A percentile compares a stretch with the other conserved stretches of the same genome.
phyloP scores from a whole-genome alignment of 2,113 vertebrate genomes.

The Miniopterus natalensis region DNA sequence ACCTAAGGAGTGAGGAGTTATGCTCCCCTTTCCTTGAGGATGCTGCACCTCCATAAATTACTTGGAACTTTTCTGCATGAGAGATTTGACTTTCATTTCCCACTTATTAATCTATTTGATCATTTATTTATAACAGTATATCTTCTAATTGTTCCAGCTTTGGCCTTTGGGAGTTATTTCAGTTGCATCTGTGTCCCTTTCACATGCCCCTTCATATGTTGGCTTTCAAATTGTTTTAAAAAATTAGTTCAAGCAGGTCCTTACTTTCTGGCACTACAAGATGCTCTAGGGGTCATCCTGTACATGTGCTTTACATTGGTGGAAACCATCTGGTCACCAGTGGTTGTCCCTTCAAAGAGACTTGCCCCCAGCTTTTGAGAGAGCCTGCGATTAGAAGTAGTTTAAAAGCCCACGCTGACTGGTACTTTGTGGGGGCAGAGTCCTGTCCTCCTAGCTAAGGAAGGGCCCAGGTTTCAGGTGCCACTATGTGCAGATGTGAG shows the following conservation, averaged over 20 bases:
- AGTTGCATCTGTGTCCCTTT: not conserved
- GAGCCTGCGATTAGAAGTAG: not conserved
- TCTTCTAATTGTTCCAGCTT: not conserved
- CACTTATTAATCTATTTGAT: not conserved
- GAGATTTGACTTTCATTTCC: not conserved
- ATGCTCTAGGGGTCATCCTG: not conserved
- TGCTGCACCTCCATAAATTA: not conserved
- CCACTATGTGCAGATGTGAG: not conserved
- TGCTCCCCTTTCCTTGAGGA: fast-evolving
- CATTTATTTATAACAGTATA: not conserved
- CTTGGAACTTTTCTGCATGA: not conserved
- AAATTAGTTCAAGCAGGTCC: not conserved
- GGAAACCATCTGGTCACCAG: slow-evolving; percentile 82
- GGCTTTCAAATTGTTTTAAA: not conserved
- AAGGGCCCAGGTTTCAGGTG: not conserved
- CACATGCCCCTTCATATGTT: not conserved
- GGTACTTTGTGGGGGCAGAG: slow-evolving; percentile 56
- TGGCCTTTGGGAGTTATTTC: not conserved
- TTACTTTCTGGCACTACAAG: not conserved
- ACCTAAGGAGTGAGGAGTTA: not conserved
- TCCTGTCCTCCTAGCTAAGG: slow-evolving; percentile 42
- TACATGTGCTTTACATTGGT: slow-evolving; percentile 66
- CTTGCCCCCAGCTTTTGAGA: slow-evolving; percentile 76
- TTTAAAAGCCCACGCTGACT: slow-evolving; percentile 61
- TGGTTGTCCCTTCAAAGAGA: slow-evolving; percentile 64